Percentiles rank a stretch among this genome's conserved stretches.
Evolutionary conservation across 2,888 invertebrate genomes (phyloP).

Genomic region (Epinotia nisella): DNA sequence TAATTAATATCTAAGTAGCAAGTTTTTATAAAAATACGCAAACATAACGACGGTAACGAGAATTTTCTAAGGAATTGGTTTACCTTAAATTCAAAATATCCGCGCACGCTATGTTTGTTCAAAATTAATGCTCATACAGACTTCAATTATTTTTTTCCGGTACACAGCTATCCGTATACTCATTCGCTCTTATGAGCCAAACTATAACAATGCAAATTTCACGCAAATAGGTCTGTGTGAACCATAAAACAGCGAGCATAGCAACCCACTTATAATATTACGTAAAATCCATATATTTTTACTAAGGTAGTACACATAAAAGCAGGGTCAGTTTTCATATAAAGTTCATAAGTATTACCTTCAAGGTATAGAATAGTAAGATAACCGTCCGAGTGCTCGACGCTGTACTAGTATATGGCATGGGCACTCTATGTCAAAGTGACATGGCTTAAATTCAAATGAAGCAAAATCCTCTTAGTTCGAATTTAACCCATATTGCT

Average conservation of each 20-base stretch:
- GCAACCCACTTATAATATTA: constrained; percentile 23
- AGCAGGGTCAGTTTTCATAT: constrained; percentile 24
- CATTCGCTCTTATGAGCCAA: constrained; percentile 18
- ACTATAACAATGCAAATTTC: constrained; percentile 33
- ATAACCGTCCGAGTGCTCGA: too few species aligned
- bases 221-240: constrained; percentile 21
- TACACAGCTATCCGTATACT: constrained; percentile 25
- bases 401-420: too few species aligned
- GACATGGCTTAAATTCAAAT: too few species aligned
- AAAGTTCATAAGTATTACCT: constrained; percentile 6
- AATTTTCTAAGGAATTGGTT: too few species aligned
- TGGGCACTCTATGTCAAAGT: too few species aligned
- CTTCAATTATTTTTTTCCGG: constrained; percentile 13
- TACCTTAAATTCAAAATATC: not conserved
- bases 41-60: too few species aligned
- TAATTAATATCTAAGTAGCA: too few species aligned
- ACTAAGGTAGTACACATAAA: constrained; percentile 38
- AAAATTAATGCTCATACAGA: not conserved
- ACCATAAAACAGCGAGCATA: constrained; percentile 12
- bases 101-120: not conserved
- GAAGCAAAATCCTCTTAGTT: too few species aligned
- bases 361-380: not conserved
- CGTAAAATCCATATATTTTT: constrained; percentile 30
- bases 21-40: too few species aligned
- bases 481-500: too few species aligned